Conservation (phyloP, 2,888 invertebrate genomes). For the Athripsodes cinereus region DNA sequence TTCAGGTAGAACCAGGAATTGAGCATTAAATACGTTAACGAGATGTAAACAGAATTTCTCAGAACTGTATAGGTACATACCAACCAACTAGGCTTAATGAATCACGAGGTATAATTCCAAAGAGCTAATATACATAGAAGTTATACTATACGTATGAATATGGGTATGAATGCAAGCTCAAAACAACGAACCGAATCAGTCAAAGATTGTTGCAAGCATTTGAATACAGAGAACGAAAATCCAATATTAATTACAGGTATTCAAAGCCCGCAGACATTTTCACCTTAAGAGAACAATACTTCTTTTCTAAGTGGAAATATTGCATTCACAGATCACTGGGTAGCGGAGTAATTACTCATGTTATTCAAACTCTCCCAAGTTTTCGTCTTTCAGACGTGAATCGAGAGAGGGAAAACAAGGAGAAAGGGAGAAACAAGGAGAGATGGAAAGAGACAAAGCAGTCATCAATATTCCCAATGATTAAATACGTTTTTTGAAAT, state of each 20-base stretch:
- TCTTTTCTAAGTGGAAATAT: not conserved
- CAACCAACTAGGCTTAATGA: no score
- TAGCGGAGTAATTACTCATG: not conserved
- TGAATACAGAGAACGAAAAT: not conserved
- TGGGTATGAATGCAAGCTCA: no score
- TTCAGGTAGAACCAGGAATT: no score
- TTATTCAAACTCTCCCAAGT: not conserved
- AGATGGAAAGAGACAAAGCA: not conserved
- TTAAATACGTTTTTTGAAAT: conserved; percentile 20
- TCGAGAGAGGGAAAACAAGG: not conserved
- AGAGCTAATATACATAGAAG: no score
- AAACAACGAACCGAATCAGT: no score
- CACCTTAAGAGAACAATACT: not conserved
- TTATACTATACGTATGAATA: no score
- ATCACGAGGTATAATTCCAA: no score
- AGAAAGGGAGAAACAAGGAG: no score
- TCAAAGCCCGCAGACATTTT: not conserved
- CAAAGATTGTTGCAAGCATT: no score
- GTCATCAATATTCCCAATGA: conserved; percentile 12
- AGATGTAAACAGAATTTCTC: no score
- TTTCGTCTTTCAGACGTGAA: not conserved
- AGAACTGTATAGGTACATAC: no score
- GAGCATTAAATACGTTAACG: no score
- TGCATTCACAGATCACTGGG: not conserved
- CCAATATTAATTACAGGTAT: not conserved